Percentiles rank a stretch among this genome's conserved stretches.
These are phyloP conservation scores for Patagioenas fasciata DNA, from an alignment of 2,113 vertebrate species.

Conservation along the genomic window DNA sequence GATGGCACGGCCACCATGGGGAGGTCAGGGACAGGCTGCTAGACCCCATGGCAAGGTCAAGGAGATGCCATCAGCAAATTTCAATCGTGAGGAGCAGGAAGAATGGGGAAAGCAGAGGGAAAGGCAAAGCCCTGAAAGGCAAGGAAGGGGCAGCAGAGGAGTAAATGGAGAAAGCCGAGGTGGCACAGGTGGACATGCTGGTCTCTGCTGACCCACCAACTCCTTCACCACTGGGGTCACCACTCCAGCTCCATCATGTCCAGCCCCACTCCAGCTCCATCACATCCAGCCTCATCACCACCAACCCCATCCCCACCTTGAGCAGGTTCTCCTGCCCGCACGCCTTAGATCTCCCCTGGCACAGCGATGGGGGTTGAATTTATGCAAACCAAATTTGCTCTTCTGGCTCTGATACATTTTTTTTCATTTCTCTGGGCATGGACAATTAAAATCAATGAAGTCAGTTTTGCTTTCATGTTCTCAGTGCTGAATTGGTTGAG, in stretches of 20 bases:
- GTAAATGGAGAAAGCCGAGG: accelerated
- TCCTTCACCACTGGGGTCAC: neutral
- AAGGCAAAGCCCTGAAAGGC: neutral
- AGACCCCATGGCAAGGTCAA: neutral
- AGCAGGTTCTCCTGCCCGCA: neutral
- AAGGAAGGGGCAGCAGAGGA: neutral
- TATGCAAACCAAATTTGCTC: neutral
- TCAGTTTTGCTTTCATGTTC: slow-evolving; percentile 53
- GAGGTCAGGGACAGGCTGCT: accelerated
- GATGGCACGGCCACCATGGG: neutral
- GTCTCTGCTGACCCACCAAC: neutral
- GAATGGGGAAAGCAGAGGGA: neutral
- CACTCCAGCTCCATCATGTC: neutral
- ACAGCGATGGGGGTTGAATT: neutral
- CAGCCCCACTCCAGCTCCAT: too few species aligned
- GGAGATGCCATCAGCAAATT: neutral
- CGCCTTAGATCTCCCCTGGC: accelerated
- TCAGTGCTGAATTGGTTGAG: neutral
- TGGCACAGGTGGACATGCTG: neutral
- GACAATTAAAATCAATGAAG: slow-evolving; percentile 63
- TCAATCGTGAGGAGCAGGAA: neutral
- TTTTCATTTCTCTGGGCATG: slow-evolving; percentile 13
- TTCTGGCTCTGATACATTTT: neutral
- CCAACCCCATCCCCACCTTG: neutral
- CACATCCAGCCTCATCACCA: neutral